Evolutionary conservation across 2,888 invertebrate genomes (phyloP).

Genomic region (Holacanthella duospinosa): DNA sequence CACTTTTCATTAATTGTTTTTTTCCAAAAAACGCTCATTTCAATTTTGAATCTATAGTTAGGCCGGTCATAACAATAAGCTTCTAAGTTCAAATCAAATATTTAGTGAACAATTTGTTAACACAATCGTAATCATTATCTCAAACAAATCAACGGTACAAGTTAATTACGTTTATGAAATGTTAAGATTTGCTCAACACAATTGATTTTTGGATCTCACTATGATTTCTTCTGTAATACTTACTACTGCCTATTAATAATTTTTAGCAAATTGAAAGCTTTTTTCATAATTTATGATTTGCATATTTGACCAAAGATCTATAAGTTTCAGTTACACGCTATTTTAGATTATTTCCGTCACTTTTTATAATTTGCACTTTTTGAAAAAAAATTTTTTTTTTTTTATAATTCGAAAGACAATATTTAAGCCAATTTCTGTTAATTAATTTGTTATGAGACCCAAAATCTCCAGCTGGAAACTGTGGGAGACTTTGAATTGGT

Average conservation of each 20-base stretch:
- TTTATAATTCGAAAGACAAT: not conserved
- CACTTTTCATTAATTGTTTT: no score
- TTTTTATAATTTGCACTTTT: slow-evolving; percentile 18
- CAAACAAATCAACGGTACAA: no score
- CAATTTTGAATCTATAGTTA: no score
- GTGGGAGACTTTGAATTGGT: not conserved
- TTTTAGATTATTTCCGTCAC: not conserved
- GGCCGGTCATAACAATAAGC: no score
- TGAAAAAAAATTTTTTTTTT: not conserved
- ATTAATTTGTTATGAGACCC: not conserved
- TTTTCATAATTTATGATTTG: slow-evolving; percentile 24
- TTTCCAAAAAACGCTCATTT: no score
- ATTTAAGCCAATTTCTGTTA: no score
- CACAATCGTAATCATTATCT: no score
- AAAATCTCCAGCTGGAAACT: not conserved
- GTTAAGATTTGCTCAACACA: not conserved
- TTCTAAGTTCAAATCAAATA: no score
- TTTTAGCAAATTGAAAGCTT: not conserved
- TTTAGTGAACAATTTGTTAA: no score
- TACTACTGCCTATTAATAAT: no score
- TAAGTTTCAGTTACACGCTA: not conserved
- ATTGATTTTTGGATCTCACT: not conserved
- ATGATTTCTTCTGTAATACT: not conserved
- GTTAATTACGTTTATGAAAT: no score
- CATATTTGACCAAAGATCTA: slow-evolving; percentile 14